Conservation (phyloP, 2,797 vertebrate genomes). For the Picus viridis region DNA sequence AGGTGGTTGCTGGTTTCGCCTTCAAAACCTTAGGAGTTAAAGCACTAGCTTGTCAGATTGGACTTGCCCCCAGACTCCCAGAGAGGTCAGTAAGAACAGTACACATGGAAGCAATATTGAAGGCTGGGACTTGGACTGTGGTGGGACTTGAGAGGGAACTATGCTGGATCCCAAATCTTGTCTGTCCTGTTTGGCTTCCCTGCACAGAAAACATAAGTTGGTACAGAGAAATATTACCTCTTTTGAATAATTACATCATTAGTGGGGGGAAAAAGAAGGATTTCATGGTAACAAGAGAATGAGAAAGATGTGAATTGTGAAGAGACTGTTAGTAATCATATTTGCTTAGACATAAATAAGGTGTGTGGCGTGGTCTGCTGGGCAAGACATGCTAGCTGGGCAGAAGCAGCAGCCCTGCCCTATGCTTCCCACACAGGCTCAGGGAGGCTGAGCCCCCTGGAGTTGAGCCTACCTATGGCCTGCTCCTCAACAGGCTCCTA, state of each 20-base stretch:
- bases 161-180: constrained; percentile 7
- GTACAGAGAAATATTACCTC: background rate
- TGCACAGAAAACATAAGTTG: background rate
- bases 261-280: background rate
- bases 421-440: background rate
- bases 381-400: background rate
- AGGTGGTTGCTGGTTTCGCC: background rate
- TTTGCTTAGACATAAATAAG: background rate
- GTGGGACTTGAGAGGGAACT: background rate
- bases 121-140: background rate
- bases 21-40: constrained; percentile 8
- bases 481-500: background rate
- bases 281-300: constrained; percentile 3
- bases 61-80: background rate
- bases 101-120: background rate
- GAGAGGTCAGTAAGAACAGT: constrained; percentile 1
- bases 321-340: background rate
- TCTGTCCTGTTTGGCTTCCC: background rate
- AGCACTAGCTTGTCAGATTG: background rate
- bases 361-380: background rate
- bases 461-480: background rate
- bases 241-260: background rate
- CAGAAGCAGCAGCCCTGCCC: background rate
- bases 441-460: background rate
- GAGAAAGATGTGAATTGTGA: background rate